Conservation (phyloP, 1,140 invertebrate genomes). For the Telenomus remus region DNA sequence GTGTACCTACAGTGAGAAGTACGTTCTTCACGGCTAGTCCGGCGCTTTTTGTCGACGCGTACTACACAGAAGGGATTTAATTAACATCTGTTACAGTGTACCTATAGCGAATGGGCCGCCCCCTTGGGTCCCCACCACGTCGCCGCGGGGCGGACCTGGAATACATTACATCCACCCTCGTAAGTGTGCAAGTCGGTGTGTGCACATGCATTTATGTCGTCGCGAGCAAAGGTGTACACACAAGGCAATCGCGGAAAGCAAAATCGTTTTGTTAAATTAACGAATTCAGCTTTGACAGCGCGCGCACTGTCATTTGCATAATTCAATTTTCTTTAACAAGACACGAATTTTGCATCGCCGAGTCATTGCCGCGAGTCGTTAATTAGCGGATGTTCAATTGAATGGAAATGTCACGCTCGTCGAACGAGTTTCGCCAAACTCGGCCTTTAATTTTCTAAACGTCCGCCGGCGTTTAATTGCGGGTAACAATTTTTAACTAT, state of each 20-base stretch:
- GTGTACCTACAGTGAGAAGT: slow-evolving; percentile 36
- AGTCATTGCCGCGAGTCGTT: slow-evolving; percentile 38
- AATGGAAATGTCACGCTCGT: slow-evolving; percentile 27
- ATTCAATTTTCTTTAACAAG: slow-evolving; percentile 55
- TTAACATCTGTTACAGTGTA: slow-evolving; percentile 75
- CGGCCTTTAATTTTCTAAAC: slow-evolving; percentile 4
- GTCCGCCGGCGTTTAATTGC: too few relatives aligned
- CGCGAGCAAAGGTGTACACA: slow-evolving; percentile 21
- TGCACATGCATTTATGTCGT: slow-evolving; percentile 10
- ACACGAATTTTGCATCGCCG: slow-evolving; percentile 42
- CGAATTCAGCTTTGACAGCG: slow-evolving; percentile 54
- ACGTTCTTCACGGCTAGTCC: slow-evolving; percentile 48
- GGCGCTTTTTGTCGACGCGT: slow-evolving; percentile 64
- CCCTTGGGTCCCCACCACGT: slow-evolving; percentile 70
- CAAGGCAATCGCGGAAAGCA: slow-evolving; percentile 38
- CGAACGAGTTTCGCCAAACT: slow-evolving; percentile 6
- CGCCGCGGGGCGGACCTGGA: slow-evolving; percentile 72
- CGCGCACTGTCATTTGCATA: slow-evolving; percentile 48
- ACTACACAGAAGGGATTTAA: slow-evolving; percentile 71
- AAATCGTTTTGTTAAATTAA: slow-evolving; percentile 56
- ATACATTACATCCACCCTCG: slow-evolving; percentile 73
- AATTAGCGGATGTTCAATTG: slow-evolving; percentile 49
- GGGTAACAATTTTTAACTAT: too few relatives aligned
- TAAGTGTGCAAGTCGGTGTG: slow-evolving; percentile 49
- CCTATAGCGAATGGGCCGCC: slow-evolving; percentile 68